Conservation (phyloP, 2,888 invertebrate species). For the Acanthosepion esculentum region DNA sequence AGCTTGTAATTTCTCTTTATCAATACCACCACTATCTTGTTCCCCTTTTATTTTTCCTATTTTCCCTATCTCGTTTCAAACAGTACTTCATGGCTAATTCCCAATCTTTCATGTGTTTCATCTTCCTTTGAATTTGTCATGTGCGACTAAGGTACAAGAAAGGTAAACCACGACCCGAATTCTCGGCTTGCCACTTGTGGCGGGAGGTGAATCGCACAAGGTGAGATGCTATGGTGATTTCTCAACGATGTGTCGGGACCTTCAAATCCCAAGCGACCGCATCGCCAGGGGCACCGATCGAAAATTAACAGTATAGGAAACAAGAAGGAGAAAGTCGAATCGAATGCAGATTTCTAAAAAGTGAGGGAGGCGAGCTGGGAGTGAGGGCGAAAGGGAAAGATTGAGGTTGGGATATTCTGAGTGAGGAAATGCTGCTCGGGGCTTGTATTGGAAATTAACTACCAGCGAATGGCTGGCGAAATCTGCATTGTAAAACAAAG, state of each 20-base stretch:
- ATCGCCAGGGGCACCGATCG: not conserved
- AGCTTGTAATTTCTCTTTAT: no score
- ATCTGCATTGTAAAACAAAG: conserved; percentile 33
- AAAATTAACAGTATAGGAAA: conserved; percentile 33
- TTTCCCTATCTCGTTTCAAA: not conserved
- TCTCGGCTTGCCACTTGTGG: not conserved
- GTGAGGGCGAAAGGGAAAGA: not conserved
- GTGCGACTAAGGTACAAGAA: not conserved
- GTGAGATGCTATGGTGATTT: conserved; percentile 33
- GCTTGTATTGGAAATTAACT: conserved; percentile 13
- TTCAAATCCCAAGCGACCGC: not conserved
- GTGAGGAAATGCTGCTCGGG: not conserved
- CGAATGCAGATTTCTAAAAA: conserved; percentile 3
- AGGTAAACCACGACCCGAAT: not conserved
- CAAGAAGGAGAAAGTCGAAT: conserved; percentile 7
- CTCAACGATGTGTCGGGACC: conserved; percentile 20
- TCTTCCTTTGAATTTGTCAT: not conserved
- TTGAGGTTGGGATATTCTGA: not conserved
- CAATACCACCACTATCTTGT: no score
- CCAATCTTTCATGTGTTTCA: not conserved
- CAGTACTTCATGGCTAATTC: not conserved
- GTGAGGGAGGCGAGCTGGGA: not conserved
- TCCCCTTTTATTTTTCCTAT: not conserved
- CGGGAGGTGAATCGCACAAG: conserved; percentile 3
- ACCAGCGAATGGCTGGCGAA: not conserved